These are phyloP conservation scores for Scalopus aquaticus DNA, from an alignment of 2,113 vertebrate genomes.

Conservation along the genomic window DNA sequence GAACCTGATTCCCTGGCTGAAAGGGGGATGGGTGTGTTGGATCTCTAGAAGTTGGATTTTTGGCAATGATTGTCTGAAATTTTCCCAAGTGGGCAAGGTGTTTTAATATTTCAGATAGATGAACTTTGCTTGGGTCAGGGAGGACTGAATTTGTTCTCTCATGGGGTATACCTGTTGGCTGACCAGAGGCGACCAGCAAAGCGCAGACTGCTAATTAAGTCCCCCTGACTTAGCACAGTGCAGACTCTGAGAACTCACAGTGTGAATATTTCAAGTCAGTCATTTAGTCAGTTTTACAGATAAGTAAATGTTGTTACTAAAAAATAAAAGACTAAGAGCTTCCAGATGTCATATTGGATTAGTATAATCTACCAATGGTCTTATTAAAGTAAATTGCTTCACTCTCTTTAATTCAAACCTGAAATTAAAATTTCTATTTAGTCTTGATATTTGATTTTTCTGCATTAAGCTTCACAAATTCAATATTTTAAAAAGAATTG, in stretches of 20 bases:
- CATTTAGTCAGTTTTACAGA: background rate
- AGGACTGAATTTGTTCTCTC: background rate
- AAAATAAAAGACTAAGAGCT: background rate
- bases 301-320: background rate
- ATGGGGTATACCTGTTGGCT: rapidly evolving
- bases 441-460: background rate
- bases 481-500: background rate
- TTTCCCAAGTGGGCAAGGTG: too few species aligned
- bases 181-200: background rate
- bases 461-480: background rate
- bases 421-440: background rate
- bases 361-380: background rate
- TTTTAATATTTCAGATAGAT: too few species aligned
- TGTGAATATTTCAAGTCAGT: background rate
- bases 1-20: too few species aligned
- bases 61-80: too few species aligned
- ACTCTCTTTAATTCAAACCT: background rate
- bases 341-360: background rate
- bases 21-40: too few species aligned
- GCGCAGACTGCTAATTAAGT: background rate
- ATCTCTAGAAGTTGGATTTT: too few species aligned
- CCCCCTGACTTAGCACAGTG: background rate
- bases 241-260: background rate
- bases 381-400: background rate
- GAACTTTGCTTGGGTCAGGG: background rate